Percentiles rank a stretch among this genome's conserved stretches.
Evolutionary conservation across 2,888 invertebrate genomes (phyloP).

Genomic region (Marasmarcha lunaedactyla): DNA sequence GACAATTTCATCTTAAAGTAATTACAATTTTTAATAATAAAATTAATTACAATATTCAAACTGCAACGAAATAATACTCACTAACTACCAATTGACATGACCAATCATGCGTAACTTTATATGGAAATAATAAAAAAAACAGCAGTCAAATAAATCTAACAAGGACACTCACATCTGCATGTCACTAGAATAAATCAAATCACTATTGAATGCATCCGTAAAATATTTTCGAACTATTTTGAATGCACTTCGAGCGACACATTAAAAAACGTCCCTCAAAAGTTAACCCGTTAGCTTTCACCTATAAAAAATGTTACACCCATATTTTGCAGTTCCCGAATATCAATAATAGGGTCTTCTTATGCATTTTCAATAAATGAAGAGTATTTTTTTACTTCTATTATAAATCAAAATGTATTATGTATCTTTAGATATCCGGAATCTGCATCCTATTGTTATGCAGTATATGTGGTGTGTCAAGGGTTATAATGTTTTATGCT

Average conservation of each 20-base stretch:
- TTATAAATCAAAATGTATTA: constrained; percentile 71
- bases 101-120: constrained; percentile 58
- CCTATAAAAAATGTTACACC: constrained; percentile 68
- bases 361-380: constrained; percentile 69
- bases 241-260: constrained; percentile 43
- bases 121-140: constrained; percentile 62
- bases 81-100: constrained; percentile 64
- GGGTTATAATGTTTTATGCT: constrained; percentile 64
- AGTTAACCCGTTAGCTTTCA: constrained; percentile 66
- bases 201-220: constrained; percentile 65
- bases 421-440: constrained; percentile 67
- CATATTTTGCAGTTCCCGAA: constrained; percentile 69
- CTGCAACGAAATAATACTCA: constrained; percentile 43
- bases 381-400: constrained; percentile 66
- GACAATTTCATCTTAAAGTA: too few species aligned
- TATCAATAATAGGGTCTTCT: constrained; percentile 67
- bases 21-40: too few species aligned
- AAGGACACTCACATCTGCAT: constrained; percentile 66
- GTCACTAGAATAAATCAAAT: constrained; percentile 69
- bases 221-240: constrained; percentile 68
- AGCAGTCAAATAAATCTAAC: constrained; percentile 69
- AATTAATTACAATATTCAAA: too few species aligned
- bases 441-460: constrained; percentile 70
- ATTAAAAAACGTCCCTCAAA: constrained; percentile 41
- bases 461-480: constrained; percentile 66